Evolutionary conservation across 2,797 vertebrate species (phyloP).

Genomic region (Aplochiton taeniatus): DNA sequence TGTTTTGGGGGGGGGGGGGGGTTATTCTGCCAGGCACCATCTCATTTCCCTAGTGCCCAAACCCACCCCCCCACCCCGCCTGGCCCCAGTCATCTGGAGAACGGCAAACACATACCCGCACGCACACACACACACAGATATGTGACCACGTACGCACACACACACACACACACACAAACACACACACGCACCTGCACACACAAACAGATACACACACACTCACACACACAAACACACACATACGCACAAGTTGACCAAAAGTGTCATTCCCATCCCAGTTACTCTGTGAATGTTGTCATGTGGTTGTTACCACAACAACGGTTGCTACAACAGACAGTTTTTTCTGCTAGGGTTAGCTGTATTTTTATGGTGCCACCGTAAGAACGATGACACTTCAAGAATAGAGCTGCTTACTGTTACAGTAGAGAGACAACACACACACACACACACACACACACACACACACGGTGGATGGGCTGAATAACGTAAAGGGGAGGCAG

Average conservation of each 20-base stretch:
- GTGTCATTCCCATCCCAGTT: constrained; percentile 62
- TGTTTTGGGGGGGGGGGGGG: background rate
- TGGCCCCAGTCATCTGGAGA: too few relatives aligned
- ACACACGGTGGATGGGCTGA: constrained; percentile 14
- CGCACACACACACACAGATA: too few relatives aligned
- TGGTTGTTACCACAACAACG: constrained; percentile 62
- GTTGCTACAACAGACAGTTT: constrained; percentile 54
- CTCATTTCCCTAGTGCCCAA: background rate
- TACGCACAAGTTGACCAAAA: constrained; percentile 32
- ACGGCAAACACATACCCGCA: too few relatives aligned
- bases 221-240: constrained; percentile 14
- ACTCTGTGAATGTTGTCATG: constrained; percentile 49
- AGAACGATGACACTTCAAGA: constrained; percentile 73
- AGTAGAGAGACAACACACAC: too few relatives aligned
- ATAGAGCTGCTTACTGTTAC: constrained; percentile 33
- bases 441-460: too few relatives aligned
- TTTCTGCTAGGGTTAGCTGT: constrained; percentile 70
- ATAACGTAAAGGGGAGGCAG: constrained; percentile 8
- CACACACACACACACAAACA: background rate
- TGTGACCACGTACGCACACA: too few relatives aligned
- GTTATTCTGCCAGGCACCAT: background rate
- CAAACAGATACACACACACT: background rate
- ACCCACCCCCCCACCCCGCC: too few relatives aligned
- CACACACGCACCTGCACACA: constrained; percentile 18
- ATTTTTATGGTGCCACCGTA: constrained; percentile 71